Evolutionary conservation across 23 tunicate species (phyloP), one percentile per base, ranked within the genome.

Genomic region (Pegea sp.): DNA sequence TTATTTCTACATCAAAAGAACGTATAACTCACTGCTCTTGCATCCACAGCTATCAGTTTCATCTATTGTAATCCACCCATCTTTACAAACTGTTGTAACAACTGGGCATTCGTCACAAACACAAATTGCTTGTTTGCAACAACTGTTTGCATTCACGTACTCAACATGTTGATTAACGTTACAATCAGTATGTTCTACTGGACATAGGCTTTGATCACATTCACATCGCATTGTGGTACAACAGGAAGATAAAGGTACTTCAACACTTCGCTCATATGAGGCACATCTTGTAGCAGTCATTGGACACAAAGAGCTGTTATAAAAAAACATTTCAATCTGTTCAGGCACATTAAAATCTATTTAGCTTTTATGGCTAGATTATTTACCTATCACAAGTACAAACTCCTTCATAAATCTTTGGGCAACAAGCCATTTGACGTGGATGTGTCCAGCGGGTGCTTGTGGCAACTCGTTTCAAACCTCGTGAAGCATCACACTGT

Each of bases 341-440:
- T 33, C 27, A 56, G 48, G 13, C 6, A 25, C 27, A 25, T 24
- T 11, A 24, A 11, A 50, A 11, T 13, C 6, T 20, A 50, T 13
- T 6, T 13, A 50, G 19, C 6, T 11, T 21, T 6, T 13, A 11
- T 6, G 19, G 18, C 43, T 8, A 13, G 16, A 59, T 8, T 7
- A 54, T 64, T 63, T 61, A 84, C 95, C 67, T 62, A 57, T 84
- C 95, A 66, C 95, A 84, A 26, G 69, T 64, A 44, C 95, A 84
- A 21, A 84, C 75, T 67, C 56, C 64, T 63, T 84, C 95, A 42
- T 67, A 84, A 18, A 61, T 57, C 26, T 24, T 33, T 34, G 81
- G 75, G 31, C 95, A 84, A 59, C 95, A 84, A 22, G 67, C 5
- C 54, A 77, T 68, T 24, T 69, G 44, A 22, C 52, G 59, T 64